A percentile compares a stretch with the other conserved stretches of the same genome.
phyloP scores from a whole-genome alignment of 1,140 invertebrate species.

The Drosophila simulans region DNA sequence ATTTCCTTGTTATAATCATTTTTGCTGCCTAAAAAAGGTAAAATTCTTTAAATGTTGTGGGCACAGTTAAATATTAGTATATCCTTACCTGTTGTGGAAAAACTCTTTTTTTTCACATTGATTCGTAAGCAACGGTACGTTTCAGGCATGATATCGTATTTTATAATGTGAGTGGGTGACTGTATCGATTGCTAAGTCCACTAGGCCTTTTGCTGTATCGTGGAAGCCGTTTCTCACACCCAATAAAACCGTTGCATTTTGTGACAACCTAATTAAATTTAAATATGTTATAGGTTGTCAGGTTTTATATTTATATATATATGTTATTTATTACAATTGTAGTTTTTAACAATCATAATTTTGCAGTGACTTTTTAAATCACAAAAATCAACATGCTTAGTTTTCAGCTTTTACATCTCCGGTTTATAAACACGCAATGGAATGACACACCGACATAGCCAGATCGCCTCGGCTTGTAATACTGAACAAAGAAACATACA shows the following conservation, averaged over 20 bases:
- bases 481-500: too few relatives aligned
- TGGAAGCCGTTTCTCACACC: neutral
- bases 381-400: too few relatives aligned
- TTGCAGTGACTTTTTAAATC: too few relatives aligned
- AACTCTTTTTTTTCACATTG: conserved; percentile 18
- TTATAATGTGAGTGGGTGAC: neutral
- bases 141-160: conserved; percentile 15
- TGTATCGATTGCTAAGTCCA: conserved; percentile 1
- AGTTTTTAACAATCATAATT: too few relatives aligned
- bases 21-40: conserved; percentile 2
- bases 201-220: neutral
- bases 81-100: conserved; percentile 16
- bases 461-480: too few relatives aligned
- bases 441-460: too few relatives aligned
- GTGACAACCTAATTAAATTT: neutral
- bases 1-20: conserved; percentile 3
- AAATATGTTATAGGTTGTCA: neutral
- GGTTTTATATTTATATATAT: neutral
- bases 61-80: neutral
- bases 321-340: neutral
- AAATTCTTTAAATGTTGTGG: neutral
- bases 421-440: too few relatives aligned
- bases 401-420: too few relatives aligned
- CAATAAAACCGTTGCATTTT: neutral
- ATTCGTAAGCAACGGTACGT: conserved; percentile 11